A percentile compares a stretch with the other conserved stretches of the same genome.
Conservation (phyloP, 2,888 invertebrate genomes). For the Muschampia plurimacula region DNA sequence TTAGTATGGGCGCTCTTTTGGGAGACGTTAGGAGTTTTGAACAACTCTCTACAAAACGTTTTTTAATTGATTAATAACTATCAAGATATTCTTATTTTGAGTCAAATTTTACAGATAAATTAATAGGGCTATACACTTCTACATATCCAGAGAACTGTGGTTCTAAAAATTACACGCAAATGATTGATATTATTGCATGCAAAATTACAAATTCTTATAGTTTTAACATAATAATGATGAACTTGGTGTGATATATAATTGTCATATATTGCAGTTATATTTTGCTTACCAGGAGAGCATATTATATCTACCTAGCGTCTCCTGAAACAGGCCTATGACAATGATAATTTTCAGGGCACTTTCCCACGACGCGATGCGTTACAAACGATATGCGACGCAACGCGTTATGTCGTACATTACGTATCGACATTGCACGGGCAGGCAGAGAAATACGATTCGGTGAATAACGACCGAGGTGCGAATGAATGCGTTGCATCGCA, state of each 20-base stretch:
- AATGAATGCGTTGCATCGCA: slow-evolving; percentile 51
- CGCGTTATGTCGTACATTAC: slow-evolving; percentile 53
- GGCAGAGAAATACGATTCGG: slow-evolving; percentile 48
- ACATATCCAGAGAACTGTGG: too few species aligned
- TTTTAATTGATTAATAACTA: neutral
- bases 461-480: slow-evolving; percentile 44
- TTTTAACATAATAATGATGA: neutral
- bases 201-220: neutral
- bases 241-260: neutral
- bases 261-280: neutral
- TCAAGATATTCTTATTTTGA: neutral
- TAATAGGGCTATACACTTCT: too few species aligned
- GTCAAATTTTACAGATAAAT: neutral
- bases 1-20: slow-evolving; percentile 25
- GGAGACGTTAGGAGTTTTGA: slow-evolving; percentile 23
- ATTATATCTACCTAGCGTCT: slow-evolving; percentile 21
- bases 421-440: slow-evolving; percentile 52
- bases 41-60: neutral
- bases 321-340: slow-evolving; percentile 34
- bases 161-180: too few species aligned
- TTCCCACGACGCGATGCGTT: slow-evolving; percentile 55
- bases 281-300: neutral
- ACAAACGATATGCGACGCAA: slow-evolving; percentile 54
- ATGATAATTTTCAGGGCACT: slow-evolving; percentile 53
- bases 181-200: neutral